Evolutionary conservation across 1,140 invertebrate species (phyloP).

Genomic region (Ectropis grisescens): DNA sequence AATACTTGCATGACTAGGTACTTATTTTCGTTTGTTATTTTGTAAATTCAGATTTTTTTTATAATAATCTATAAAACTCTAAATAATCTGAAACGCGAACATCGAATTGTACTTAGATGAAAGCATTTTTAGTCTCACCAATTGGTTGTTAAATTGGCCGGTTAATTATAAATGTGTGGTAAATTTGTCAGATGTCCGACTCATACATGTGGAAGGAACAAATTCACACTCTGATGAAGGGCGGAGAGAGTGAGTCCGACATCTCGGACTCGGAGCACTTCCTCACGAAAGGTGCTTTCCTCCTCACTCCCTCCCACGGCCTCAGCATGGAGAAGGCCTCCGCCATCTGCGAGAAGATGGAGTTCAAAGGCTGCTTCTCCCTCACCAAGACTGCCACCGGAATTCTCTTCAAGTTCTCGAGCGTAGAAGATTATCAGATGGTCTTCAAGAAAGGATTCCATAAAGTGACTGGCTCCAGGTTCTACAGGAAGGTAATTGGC

Average conservation of each 20-base stretch:
- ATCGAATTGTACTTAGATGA: too few relatives aligned
- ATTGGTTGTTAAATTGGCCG: too few relatives aligned
- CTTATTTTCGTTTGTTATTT: too few relatives aligned
- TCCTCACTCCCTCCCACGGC: slow-evolving; percentile 86
- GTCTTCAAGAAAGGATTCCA: slow-evolving; percentile 89
- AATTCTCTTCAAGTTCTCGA: slow-evolving; percentile 89
- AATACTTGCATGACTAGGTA: too few relatives aligned
- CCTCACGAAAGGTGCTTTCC: slow-evolving; percentile 81
- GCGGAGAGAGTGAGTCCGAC: slow-evolving; percentile 76
- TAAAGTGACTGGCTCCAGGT: slow-evolving; percentile 83
- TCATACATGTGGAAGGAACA: slow-evolving; percentile 68
- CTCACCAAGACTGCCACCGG: slow-evolving; percentile 88
- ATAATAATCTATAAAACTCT: too few relatives aligned
- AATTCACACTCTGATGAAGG: slow-evolving; percentile 67
- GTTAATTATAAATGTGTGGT: too few relatives aligned
- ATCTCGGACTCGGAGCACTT: slow-evolving; percentile 76
- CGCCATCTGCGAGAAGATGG: slow-evolving; percentile 89
- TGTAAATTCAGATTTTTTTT: too few relatives aligned
- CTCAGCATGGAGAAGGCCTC: slow-evolving; percentile 86
- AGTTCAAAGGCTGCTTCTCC: slow-evolving; percentile 86
- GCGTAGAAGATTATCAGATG: slow-evolving; percentile 86
- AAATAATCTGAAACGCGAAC: too few relatives aligned
- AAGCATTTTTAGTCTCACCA: too few relatives aligned
- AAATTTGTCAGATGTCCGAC: slow-evolving; percentile 48
- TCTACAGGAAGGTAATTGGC: slow-evolving; percentile 80